A percentile compares a stretch with the other conserved stretches of the same genome.
Evolutionary conservation across 2,888 invertebrate genomes (phyloP).

Genomic region (Erebia aethiops): DNA sequence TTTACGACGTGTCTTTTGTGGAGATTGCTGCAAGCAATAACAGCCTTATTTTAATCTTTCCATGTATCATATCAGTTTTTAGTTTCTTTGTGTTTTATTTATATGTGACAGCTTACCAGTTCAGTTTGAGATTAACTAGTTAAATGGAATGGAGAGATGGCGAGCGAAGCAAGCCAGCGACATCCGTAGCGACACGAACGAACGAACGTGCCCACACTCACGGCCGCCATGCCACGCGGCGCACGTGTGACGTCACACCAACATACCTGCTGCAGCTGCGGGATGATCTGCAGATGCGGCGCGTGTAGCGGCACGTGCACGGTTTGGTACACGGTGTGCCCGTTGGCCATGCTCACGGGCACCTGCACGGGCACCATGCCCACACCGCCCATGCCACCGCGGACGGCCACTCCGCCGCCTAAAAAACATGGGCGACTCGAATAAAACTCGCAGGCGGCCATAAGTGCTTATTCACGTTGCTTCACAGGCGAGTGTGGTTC

Average conservation of each 20-base stretch:
- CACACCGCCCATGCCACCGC: slow-evolving; percentile 60
- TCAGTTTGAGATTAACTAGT: too few species aligned
- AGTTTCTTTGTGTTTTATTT: too few species aligned
- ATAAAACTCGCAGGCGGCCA: not conserved
- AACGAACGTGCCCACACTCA: slow-evolving; percentile 53
- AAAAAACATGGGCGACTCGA: slow-evolving; percentile 26
- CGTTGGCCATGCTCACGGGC: slow-evolving; percentile 92
- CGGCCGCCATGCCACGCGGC: slow-evolving; percentile 87
- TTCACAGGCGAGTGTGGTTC: not conserved
- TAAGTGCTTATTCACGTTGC: not conserved
- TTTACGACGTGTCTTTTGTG: too few species aligned
- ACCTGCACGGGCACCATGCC: slow-evolving; percentile 95
- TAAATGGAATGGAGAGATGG: too few species aligned
- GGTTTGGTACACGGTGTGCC: slow-evolving; percentile 97
- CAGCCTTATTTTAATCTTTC: too few species aligned
- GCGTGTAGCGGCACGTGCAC: slow-evolving; percentile 96
- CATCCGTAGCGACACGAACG: too few species aligned
- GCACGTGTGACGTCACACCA: slow-evolving; percentile 43
- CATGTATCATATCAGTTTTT: too few species aligned
- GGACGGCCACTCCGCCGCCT: slow-evolving; percentile 53
- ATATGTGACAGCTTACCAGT: too few species aligned
- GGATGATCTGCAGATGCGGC: slow-evolving; percentile 89
- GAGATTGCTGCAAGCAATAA: too few species aligned
- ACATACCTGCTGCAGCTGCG: slow-evolving; percentile 89
- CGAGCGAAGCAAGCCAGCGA: too few species aligned